Conservation (phyloP, 2,113 vertebrate species). For the Pao palembangensis region DNA sequence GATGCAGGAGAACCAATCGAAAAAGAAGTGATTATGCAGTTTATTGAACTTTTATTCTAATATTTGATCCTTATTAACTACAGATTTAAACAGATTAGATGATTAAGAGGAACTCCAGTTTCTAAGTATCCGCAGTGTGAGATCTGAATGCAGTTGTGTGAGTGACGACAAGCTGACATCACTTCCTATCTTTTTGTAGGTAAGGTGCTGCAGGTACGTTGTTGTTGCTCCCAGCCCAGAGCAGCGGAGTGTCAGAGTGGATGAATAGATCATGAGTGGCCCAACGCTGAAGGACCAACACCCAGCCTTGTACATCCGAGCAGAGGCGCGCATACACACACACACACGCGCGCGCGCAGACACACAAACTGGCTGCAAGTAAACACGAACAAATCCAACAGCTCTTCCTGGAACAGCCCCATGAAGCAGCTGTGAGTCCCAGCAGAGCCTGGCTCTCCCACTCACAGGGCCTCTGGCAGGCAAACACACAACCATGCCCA, state of each 20-base stretch:
- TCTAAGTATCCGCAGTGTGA: no score
- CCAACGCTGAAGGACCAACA: constrained; percentile 46
- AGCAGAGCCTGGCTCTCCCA: constrained; percentile 71
- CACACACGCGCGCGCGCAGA: not conserved
- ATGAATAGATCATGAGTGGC: constrained; percentile 22
- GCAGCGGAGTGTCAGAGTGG: not conserved
- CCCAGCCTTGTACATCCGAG: constrained; percentile 30
- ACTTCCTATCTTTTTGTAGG: no score
- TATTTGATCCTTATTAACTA: no score
- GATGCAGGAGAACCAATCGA: no score
- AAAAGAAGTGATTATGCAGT: no score
- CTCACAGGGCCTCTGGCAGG: constrained; percentile 58
- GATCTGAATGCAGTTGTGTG: no score
- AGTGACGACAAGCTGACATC: no score
- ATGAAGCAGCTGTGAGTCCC: constrained; percentile 70
- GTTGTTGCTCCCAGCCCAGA: not conserved
- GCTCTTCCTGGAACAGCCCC: constrained; percentile 71
- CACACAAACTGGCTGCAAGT: constrained; percentile 61
- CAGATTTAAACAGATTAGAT: no score
- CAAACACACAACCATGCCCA: constrained; percentile 61
- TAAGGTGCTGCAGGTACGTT: not conserved
- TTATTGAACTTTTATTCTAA: no score
- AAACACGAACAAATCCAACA: constrained; percentile 71
- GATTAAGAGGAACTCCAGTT: no score
- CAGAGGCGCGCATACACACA: constrained; percentile 27